phyloP scores from a whole-genome alignment of 2,797 vertebrate species.

The Anabas testudineus region DNA sequence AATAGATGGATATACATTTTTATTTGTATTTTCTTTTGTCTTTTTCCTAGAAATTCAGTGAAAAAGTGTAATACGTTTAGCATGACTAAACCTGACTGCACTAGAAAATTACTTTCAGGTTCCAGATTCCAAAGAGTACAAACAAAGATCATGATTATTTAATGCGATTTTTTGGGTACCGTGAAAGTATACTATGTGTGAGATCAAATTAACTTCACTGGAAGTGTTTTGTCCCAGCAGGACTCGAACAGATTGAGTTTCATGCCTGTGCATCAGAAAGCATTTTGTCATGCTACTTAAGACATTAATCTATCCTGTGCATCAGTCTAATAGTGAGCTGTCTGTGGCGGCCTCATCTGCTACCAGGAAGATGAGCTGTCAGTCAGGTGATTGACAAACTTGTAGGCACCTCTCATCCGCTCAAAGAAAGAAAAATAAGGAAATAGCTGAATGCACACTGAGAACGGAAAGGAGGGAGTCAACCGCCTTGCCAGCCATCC shows the following conservation, averaged over 20 bases:
- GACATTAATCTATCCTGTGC: conserved; percentile 58
- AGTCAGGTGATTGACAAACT: conserved; percentile 66
- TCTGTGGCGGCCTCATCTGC: conserved; percentile 21
- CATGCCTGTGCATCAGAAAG: conserved; percentile 23
- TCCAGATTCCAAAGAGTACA: not conserved
- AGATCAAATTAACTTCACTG: conserved; percentile 18
- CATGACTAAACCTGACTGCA: not conserved
- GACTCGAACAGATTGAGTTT: conserved; percentile 23
- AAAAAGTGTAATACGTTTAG: not conserved
- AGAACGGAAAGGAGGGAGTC: conserved; percentile 34
- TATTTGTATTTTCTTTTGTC: not conserved
- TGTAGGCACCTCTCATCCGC: conserved; percentile 32
- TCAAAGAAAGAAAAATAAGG: conserved; percentile 46
- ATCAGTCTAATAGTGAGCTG: conserved; percentile 52
- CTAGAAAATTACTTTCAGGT: not conserved
- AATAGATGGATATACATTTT: not conserved
- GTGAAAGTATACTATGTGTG: conserved; percentile 8
- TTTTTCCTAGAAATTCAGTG: not conserved
- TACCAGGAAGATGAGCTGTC: conserved; percentile 57
- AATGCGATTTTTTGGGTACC: not conserved
- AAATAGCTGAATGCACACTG: conserved; percentile 40
- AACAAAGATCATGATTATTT: not conserved
- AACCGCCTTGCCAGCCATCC: conserved; percentile 24
- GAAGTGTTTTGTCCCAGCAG: conserved; percentile 8
- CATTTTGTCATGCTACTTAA: conserved; percentile 39